These are phyloP conservation scores for Alloplasta piceator DNA, from an alignment of 2,888 invertebrate species.

Conservation along the genomic window DNA sequence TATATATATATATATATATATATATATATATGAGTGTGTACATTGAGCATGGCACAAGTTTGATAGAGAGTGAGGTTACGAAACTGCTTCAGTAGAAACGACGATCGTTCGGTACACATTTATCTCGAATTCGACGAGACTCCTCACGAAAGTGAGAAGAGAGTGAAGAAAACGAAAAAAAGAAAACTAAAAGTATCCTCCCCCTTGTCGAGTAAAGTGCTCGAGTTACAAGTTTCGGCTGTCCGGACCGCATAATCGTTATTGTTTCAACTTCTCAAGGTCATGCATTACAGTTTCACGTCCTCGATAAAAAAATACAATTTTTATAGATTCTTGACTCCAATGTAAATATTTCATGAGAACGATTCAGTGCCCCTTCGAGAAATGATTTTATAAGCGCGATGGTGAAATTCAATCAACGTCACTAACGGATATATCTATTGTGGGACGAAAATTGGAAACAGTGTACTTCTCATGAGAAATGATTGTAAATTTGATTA, in stretches of 20 bases:
- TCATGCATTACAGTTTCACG: constrained; percentile 21
- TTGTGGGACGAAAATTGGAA: no score
- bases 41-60: background rate
- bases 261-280: constrained; percentile 34
- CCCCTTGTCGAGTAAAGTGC: no score
- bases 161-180: background rate
- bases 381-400: no score
- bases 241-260: background rate
- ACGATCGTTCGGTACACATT: constrained; percentile 30
- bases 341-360: no score
- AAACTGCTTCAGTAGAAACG: constrained; percentile 10
- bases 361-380: no score
- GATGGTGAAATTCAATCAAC: no score
- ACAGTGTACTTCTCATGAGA: no score
- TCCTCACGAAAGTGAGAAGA: constrained; percentile 48
- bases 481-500: no score
- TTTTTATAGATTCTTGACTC: no score
- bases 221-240: no score
- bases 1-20: constrained; percentile 1
- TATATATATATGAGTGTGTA: background rate
- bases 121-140: constrained; percentile 16
- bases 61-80: constrained; percentile 45
- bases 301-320: no score
- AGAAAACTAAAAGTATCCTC: background rate
- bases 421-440: no score